Conservation (phyloP, 2,888 invertebrate species). For the Altica lythri region DNA sequence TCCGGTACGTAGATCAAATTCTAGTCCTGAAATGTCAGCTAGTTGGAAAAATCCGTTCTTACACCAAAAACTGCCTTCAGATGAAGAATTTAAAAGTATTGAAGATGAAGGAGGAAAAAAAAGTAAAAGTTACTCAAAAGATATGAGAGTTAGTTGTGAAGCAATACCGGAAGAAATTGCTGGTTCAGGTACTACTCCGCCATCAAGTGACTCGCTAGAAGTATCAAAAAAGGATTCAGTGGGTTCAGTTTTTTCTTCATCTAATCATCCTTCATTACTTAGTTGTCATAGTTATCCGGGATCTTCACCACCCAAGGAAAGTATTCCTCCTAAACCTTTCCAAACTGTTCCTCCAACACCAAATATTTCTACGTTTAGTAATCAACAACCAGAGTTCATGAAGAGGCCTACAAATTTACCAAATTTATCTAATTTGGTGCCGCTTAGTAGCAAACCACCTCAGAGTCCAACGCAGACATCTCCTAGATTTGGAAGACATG, state of each 20-base stretch:
- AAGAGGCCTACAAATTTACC: slow-evolving; percentile 43
- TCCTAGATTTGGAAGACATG: slow-evolving; percentile 57
- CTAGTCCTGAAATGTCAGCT: slow-evolving; percentile 92
- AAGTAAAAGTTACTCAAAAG: slow-evolving; percentile 69
- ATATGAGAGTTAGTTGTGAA: slow-evolving; percentile 85
- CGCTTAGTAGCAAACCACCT: slow-evolving; percentile 63
- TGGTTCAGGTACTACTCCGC: slow-evolving; percentile 72
- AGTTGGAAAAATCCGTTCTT: slow-evolving; percentile 76
- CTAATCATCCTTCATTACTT: slow-evolving; percentile 57
- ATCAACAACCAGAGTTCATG: slow-evolving; percentile 37
- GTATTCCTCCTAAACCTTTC: slow-evolving; percentile 45
- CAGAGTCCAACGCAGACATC: slow-evolving; percentile 68
- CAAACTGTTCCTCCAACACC: slow-evolving; percentile 60
- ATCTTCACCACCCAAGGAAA: slow-evolving; percentile 53
- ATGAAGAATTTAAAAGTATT: slow-evolving; percentile 42
- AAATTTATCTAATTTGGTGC: slow-evolving; percentile 44
- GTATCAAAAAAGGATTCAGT: slow-evolving; percentile 14
- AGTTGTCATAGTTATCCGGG: slow-evolving; percentile 61
- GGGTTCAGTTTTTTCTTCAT: slow-evolving; percentile 27
- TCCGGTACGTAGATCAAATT: slow-evolving; percentile 86
- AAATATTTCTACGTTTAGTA: slow-evolving; percentile 43
- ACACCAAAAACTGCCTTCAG: slow-evolving; percentile 56
- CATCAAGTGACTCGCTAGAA: slow-evolving; percentile 58
- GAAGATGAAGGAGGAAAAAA: slow-evolving; percentile 60
- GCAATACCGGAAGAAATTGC: slow-evolving; percentile 89